Evolutionary conservation across 2,888 invertebrate species (phyloP).

Genomic region (Hypolimnas misippus): DNA sequence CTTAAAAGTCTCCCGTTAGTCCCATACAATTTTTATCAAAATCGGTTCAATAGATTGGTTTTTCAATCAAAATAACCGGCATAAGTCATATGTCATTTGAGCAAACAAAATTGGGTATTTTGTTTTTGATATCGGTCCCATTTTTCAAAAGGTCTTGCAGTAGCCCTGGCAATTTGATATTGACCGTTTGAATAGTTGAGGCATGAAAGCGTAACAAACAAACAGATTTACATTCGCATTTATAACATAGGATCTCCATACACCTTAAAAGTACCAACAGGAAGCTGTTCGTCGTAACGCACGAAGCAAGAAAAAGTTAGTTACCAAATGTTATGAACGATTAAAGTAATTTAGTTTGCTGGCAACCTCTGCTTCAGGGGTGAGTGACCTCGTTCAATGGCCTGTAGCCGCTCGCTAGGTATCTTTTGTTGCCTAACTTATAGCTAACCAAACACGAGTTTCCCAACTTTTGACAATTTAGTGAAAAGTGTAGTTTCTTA

Average conservation of each 20-base stretch:
- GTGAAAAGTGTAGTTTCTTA: not conserved
- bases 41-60: no score
- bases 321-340: slow-evolving; percentile 45
- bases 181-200: no score
- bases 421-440: slow-evolving; percentile 48
- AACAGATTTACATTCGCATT: no score
- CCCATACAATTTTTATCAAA: no score
- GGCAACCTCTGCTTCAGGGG: slow-evolving; percentile 61
- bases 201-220: no score
- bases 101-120: no score
- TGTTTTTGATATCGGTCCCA: no score
- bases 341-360: slow-evolving; percentile 53
- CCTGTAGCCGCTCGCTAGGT: slow-evolving; percentile 48
- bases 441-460: slow-evolving; percentile 25
- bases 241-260: not conserved
- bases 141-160: no score
- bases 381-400: slow-evolving; percentile 73
- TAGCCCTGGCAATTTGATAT: no score
- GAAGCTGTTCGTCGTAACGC: not conserved
- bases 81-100: no score
- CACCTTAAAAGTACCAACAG: not conserved
- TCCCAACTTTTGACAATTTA: slow-evolving; percentile 14
- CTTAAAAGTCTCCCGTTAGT: no score
- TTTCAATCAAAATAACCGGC: no score
- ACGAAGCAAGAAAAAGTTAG: slow-evolving; percentile 23